Percentiles rank a stretch among this genome's conserved stretches.
These are phyloP conservation scores for Agapornis canus DNA, from an alignment of 2,797 vertebrate species.

Conservation along the genomic window DNA sequence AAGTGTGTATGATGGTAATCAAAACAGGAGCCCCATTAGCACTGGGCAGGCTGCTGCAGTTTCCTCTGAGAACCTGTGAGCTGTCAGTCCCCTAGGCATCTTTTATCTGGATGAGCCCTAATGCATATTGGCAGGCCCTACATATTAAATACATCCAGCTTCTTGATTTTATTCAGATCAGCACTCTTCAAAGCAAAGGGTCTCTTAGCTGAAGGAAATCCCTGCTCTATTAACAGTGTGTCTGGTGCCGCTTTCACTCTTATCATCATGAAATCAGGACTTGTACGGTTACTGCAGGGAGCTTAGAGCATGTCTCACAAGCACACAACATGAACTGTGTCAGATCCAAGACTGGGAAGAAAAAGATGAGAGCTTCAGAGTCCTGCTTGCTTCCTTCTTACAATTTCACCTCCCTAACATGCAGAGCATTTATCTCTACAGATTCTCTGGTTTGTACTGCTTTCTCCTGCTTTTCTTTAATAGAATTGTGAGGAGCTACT, in stretches of 20 bases:
- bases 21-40: background rate
- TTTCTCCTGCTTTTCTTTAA: background rate
- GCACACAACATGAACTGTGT: background rate
- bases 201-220: slow-evolving; percentile 33
- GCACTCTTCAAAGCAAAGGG: background rate
- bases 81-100: slow-evolving; percentile 20
- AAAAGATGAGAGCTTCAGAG: background rate
- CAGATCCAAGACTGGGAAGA: background rate
- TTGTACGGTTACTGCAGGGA: background rate
- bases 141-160: slow-evolving; percentile 37
- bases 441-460: background rate
- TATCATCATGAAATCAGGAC: slow-evolving; percentile 3
- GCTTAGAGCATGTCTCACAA: background rate
- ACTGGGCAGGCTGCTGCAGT: background rate
- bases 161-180: slow-evolving; percentile 52
- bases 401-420: background rate
- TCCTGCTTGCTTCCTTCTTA: background rate
- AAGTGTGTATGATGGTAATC: background rate
- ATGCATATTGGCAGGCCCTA: slow-evolving; percentile 52
- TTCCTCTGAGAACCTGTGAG: slow-evolving; percentile 6
- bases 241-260: background rate
- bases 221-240: background rate
- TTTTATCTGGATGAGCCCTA: slow-evolving; percentile 20
- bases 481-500: background rate
- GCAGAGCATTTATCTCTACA: background rate